Percentiles rank a stretch among this genome's conserved stretches.
Evolutionary conservation across 2,888 invertebrate genomes (phyloP).

Genomic region (Eilema sororculum): DNA sequence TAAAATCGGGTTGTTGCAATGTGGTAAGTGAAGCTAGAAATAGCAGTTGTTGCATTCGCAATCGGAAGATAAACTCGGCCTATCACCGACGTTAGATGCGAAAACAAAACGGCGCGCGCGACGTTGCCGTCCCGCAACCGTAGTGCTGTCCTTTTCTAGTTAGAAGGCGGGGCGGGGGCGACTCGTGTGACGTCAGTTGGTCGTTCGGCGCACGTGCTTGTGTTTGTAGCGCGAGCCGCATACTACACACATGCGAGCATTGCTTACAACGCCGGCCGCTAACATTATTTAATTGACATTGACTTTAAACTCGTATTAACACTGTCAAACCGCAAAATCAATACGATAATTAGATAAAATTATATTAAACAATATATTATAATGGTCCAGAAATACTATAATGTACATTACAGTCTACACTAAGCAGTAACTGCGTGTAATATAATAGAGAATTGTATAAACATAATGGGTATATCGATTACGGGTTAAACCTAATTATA

Average conservation of each 20-base stretch:
- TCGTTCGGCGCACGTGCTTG: conserved; percentile 82
- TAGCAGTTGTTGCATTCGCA: conserved; percentile 81
- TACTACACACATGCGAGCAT: conserved; percentile 76
- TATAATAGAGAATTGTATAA: background rate
- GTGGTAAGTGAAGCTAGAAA: conserved; percentile 71
- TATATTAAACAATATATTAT: background rate
- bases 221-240: conserved; percentile 80
- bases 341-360: background rate
- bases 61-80: conserved; percentile 83
- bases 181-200: conserved; percentile 77
- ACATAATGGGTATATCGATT: background rate
- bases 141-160: conserved; percentile 65
- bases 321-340: background rate
- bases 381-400: background rate
- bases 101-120: conserved; percentile 82
- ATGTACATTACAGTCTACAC: background rate
- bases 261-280: conserved; percentile 55
- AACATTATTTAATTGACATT: conserved; percentile 68
- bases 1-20: conserved; percentile 68
- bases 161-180: conserved; percentile 75
- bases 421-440: background rate
- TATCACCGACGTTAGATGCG: conserved; percentile 78
- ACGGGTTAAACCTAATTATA: background rate
- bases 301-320: conserved; percentile 47
- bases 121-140: conserved; percentile 72